Base-by-base conservation (phyloP, 2,113 vertebrate genomes). In the Bagarius yarrelli region DNA sequence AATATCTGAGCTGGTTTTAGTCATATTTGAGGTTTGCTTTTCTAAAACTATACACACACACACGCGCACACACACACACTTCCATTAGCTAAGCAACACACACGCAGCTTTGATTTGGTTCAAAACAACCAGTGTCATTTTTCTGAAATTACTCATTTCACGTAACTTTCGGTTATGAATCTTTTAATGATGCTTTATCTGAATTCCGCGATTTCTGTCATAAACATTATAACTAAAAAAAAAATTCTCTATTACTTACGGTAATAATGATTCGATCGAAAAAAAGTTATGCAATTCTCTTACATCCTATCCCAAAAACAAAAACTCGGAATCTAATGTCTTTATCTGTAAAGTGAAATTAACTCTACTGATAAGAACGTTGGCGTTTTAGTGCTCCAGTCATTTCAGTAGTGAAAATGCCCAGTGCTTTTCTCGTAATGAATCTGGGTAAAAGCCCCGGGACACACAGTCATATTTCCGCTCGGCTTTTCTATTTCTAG, bases 391-490 rank as follows among this genome's bases (percentile, higher is more conserved):
- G 56, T 77, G 50, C 57, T 30, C 34, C 11, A 44, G 11, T 71
- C 78, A 80, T 80, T 71, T 23, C 67, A 61, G 67, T 50, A 80
- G 55, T 80, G 67, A 72, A 57, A 80, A 80, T 16, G 56, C 56
- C 60, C 78, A 71, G 40, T 19, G 21, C 57, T 23, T 80, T 40
- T 80, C 78, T 80, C n/a, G 67, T 72, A 72, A 80, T 80, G 78
- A 80, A 60, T 60, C 47, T 60, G 55, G 44, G 78, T 80, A 57
- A 71, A n/a, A 80, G 55, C 66, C 78, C 78, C 67, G 55, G 25
- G 30, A 12, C 34, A 61, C 30, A 44, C 67, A 69, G 63, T 71
- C 67, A 80, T 80, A 57, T 72, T 80, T 72, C 76, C 76, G 36
- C 67, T 72, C 64, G 0, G 56, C 50, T 60, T 71, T 69, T 47